Conservation (phyloP, 30 jellyfish, hydroid and myxozoan species). For the Hydra vulgaris region DNA sequence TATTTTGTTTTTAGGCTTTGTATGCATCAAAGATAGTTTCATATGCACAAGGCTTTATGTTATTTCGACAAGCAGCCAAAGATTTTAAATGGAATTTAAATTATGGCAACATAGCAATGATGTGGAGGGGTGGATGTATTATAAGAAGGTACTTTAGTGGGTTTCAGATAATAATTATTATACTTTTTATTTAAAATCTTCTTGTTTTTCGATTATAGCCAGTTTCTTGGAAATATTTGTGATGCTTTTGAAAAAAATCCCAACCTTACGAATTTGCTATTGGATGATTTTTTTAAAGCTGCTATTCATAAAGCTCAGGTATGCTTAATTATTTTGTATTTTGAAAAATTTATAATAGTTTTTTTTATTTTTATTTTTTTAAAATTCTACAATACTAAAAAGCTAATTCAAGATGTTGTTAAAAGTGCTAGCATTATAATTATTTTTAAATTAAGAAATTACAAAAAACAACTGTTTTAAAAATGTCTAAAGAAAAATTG, state of each 20-base stretch:
- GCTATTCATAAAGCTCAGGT: conserved; percentile 87
- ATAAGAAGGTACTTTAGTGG: conserved; percentile 55
- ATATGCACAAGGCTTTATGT: conserved; percentile 98
- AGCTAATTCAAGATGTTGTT: too few species aligned
- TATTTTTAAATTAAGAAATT: too few species aligned
- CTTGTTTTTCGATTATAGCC: conserved; percentile 41
- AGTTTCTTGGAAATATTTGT: conserved; percentile 88
- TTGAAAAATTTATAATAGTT: too few species aligned
- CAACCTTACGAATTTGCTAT: conserved; percentile 55
- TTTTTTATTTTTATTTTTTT: too few species aligned
- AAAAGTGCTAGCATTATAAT: too few species aligned
- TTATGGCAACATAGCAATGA: conserved; percentile 92
- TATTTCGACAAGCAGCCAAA: conserved; percentile 90
- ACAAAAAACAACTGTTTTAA: too few species aligned
- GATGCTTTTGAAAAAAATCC: conserved; percentile 89
- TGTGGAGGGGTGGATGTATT: conserved; percentile 99
- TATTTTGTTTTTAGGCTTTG: conserved; percentile 50
- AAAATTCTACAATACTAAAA: too few species aligned
- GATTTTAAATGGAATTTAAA: conserved; percentile 85
- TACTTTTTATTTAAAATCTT: neutral
- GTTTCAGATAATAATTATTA: neutral
- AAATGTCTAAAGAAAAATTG: too few species aligned
- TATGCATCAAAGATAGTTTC: conserved; percentile 98
- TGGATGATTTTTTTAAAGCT: conserved; percentile 76
- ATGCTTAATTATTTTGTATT: too few species aligned